Evolutionary conservation across 1,140 invertebrate species (phyloP).

Genomic region (Eumeta japonica): DNA sequence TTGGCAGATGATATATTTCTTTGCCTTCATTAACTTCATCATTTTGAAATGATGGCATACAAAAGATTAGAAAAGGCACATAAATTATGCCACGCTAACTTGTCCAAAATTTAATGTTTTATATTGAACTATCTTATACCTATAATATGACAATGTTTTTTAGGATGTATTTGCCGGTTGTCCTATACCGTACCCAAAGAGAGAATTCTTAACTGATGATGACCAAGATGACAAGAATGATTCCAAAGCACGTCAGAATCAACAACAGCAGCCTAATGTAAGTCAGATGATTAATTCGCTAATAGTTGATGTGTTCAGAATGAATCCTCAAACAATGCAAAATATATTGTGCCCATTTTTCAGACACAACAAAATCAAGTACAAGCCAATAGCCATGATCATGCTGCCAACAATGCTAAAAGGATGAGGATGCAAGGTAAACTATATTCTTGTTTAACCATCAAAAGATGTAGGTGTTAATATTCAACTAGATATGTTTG

Average conservation of each 20-base stretch:
- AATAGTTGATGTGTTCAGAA: conserved; percentile 16
- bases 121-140: too few species aligned
- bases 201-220: conserved; percentile 97
- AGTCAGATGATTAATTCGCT: too few species aligned
- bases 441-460: background rate
- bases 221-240: conserved; percentile 94
- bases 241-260: conserved; percentile 79
- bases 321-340: conserved; percentile 7
- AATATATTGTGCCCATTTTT: conserved; percentile 7
- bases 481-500: too few species aligned
- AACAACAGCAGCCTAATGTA: conserved; percentile 63
- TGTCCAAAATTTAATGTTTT: too few species aligned
- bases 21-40: too few species aligned
- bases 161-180: conserved; percentile 90
- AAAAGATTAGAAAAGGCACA: too few species aligned
- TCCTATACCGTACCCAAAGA: conserved; percentile 96
- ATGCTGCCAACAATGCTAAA: conserved; percentile 62
- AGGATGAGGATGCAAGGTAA: conserved; percentile 59
- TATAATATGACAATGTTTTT: too few species aligned
- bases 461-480: too few species aligned
- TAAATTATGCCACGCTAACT: too few species aligned
- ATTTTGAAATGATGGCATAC: too few species aligned
- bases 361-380: conserved; percentile 52
- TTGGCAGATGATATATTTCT: too few species aligned
- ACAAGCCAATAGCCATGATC: conserved; percentile 51